These are phyloP conservation scores for Trissolcus japonicus DNA, from an alignment of 2,888 invertebrate genomes.

Conservation along the genomic window DNA sequence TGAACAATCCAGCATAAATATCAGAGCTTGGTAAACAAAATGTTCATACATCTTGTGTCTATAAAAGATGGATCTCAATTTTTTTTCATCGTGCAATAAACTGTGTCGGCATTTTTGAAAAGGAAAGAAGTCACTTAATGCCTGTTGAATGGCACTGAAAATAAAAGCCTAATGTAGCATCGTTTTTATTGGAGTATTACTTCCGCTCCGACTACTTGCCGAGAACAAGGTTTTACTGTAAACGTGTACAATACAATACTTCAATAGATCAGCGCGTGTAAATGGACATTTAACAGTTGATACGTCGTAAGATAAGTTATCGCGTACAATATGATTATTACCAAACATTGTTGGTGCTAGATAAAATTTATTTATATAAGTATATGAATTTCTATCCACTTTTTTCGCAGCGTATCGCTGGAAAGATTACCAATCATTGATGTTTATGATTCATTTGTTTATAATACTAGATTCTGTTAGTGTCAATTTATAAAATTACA, in stretches of 20 bases:
- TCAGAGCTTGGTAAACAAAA: constrained; percentile 8
- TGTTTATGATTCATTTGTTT: constrained; percentile 12
- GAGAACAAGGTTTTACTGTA: constrained; percentile 33
- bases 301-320: constrained; percentile 26
- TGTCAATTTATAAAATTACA: too few species aligned
- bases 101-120: constrained; percentile 7
- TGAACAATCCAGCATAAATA: constrained; percentile 15
- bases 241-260: constrained; percentile 22
- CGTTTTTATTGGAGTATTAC: constrained; percentile 29
- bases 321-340: constrained; percentile 26
- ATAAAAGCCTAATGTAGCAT: constrained; percentile 18
- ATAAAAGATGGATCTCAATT: not conserved
- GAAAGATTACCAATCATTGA: constrained; percentile 9
- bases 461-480: too few species aligned
- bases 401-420: constrained; percentile 4
- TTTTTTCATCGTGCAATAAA: not conserved
- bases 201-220: constrained; percentile 19
- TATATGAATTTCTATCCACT: not conserved
- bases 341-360: constrained; percentile 27
- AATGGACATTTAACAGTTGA: constrained; percentile 45
- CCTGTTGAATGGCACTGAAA: constrained; percentile 13
- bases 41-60: constrained; percentile 2
- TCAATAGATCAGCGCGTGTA: constrained; percentile 33
- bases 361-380: constrained; percentile 12
- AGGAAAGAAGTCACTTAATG: constrained; percentile 1